Evolutionary conservation across 2,113 vertebrate genomes (phyloP), one percentile per base, ranked within the genome.

Genomic region (Probosciger aterrimus): DNA sequence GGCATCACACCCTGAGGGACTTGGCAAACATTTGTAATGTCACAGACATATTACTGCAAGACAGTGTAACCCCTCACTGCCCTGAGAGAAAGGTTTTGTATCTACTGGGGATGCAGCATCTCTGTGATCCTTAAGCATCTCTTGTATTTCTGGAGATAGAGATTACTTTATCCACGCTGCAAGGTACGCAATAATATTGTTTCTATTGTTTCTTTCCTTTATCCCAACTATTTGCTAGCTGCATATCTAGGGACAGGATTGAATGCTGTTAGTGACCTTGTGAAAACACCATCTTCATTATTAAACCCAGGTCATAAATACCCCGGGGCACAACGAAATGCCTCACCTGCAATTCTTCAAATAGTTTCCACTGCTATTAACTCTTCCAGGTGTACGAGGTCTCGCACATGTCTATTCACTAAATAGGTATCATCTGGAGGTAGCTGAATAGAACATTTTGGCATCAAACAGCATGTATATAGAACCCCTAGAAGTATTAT

Each of bases 291-390:
- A 0, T 93, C 74, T 95, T 90, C 92, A 25, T 94, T 95, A 94
- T 93, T 94, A 96, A 79, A 94, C 95, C 46, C 93, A 94, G 95
- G 91, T 92, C 93, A 92, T 82, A 90, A 96, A 95, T 88, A 65
- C 92, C 94, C 90, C 65, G 68, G 88, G 88, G 95, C 96, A 87
- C 91, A 75, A 63, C 74, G 81, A 97, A 96, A 93, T 82, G 75
- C 90, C 74, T 95, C 94, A 97, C 95, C 94, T 96, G 92, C 83
- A 96, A 97, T 97, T 97, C 93, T 96, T 96, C 92, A 93, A 92
- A 97, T 96, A 94, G 62, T 97, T 97, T 97, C 97, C 96, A 96
- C 60, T 93, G 89, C 88, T 90, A 75, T 90, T 95, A 94, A 95
- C 96, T 57, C 90, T 95, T 92, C 17, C 8, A 82, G 96, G 95